Base-by-base conservation (phyloP, 2,888 invertebrate species). In the Ornithoptera alexandrae region DNA sequence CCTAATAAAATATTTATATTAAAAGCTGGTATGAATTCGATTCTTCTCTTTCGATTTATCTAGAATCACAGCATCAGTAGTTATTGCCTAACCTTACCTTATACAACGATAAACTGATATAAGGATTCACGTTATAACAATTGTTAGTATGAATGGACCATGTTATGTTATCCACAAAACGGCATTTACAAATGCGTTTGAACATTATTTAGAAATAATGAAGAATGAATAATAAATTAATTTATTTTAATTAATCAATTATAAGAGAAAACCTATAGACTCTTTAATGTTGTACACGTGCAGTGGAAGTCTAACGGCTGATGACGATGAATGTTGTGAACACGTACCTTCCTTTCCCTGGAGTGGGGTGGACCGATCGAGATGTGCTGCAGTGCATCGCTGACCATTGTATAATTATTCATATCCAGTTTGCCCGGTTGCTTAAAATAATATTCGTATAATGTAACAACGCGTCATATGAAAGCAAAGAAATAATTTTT, bases 351-450 rank as follows among this genome's bases (percentile, higher is more conserved):
- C 94, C 95, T 94, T 91, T 90, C 88, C 94, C 76, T 72, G 0
- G 87, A 76, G 78, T 93, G 84, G 77, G 93, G 81, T 74, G 94
- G 88, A 78, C 93, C 87, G 78, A 94, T 92, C 0, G 92, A 92
- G 90, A 94, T 95, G 80, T 94, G 94, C 74, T 94, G 94, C 62
- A 98, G 94, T 7, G 97, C 97, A 83, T 97, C 97, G 78, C 97
- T 97, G 72, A 98, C 97, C 88, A 97, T 95, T 64, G 96, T 96
- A 86, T 96, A 98, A 85, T 97, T 97, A 87, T 97, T 97, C 93
- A 97, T 93, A 84, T 98, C 97, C 83, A 98, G 89, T 90, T 97
- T 97, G 70, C 97, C 97, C 20, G 97, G 97, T 95, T 97, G 97
- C 94, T 96, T 84, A 1, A 76, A 10, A 20, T 46, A 63, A 42